Base-by-base conservation (phyloP, 2,797 vertebrate genomes). In the Erethizon dorsatum region DNA sequence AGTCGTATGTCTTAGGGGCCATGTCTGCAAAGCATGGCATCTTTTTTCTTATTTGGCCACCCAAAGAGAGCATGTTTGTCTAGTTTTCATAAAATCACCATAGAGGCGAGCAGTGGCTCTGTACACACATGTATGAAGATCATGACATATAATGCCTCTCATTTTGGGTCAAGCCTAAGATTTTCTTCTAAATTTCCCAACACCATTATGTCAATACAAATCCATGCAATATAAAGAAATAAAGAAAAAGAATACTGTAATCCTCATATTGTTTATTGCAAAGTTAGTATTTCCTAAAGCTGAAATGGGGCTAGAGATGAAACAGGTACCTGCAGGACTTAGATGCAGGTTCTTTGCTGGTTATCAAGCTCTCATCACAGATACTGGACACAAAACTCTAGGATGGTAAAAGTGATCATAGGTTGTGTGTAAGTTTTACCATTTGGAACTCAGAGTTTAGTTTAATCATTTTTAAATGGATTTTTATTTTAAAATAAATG, bases 401-500 rank as follows among this genome's bases (percentile, higher is more conserved):
- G 5, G 18, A 15, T 3, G 41, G n/a, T 26, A 0, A n/a, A 57
- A 31, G 5, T 57, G 26, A 9, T 80, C 31, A 86, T 24, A 15
- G 52, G 52, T 17, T 9, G 24, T 9, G 33, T 6, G 8, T 33
- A 50, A 26, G 17, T 82, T 14, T 73, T 18, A 69, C 33, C 13
- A 20, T 52, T 80, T 47, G 20, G n/a, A 80, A 57, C 15, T 47
- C 22, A 17, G 15, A 33, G 17, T 67, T 47, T 57, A 89, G 26
- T 6, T 13, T 91, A 22, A 75, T 75, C 75, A 22, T 20, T 47
- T 91, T 37, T 31, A 52, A 88, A 86, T 12, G 47, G 69, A 63
- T 7, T 73, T 80, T 41, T 75, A 54, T 65, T 80, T 89, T 56
- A 77, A 92, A 83, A 71, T 79, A 57, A 88, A 84, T 50, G 56